These are phyloP conservation scores for Lasioglossum oenotherae DNA, from an alignment of 2,888 invertebrate genomes.

Conservation along the genomic window DNA sequence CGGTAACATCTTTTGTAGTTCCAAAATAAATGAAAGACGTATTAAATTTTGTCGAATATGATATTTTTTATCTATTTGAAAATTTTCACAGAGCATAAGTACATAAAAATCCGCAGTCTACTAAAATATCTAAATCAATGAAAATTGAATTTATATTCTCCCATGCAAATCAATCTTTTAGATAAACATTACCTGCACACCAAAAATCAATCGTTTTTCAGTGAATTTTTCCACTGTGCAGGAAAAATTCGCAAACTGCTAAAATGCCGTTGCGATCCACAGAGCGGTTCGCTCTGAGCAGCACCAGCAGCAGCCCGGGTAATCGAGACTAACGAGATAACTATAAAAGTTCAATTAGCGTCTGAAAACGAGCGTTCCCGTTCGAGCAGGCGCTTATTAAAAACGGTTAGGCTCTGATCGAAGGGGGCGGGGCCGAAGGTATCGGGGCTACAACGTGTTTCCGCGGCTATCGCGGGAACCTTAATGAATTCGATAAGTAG, in stretches of 20 bases:
- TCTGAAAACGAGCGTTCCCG: constrained; percentile 16
- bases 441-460: constrained; percentile 50
- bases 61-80: not conserved
- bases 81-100: not conserved
- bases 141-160: not conserved
- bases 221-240: not conserved
- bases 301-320: not conserved
- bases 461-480: constrained; percentile 55
- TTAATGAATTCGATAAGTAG: constrained; percentile 73
- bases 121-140: not conserved
- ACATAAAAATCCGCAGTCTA: not conserved
- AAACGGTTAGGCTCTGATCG: constrained; percentile 9
- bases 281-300: not conserved
- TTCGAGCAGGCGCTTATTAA: constrained; percentile 18
- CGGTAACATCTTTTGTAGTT: too few relatives aligned
- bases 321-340: constrained; percentile 41
- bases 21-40: too few relatives aligned
- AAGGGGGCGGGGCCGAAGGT: not conserved
- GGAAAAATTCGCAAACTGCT: not conserved
- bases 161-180: not conserved
- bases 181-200: not conserved
- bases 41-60: not conserved
- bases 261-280: not conserved
- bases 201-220: not conserved
- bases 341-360: constrained; percentile 53